A percentile compares a stretch with the other conserved stretches of the same genome.
These are phyloP conservation scores for Limnephilus lunatus DNA, from an alignment of 2,888 invertebrate genomes.

Conservation along the genomic window DNA sequence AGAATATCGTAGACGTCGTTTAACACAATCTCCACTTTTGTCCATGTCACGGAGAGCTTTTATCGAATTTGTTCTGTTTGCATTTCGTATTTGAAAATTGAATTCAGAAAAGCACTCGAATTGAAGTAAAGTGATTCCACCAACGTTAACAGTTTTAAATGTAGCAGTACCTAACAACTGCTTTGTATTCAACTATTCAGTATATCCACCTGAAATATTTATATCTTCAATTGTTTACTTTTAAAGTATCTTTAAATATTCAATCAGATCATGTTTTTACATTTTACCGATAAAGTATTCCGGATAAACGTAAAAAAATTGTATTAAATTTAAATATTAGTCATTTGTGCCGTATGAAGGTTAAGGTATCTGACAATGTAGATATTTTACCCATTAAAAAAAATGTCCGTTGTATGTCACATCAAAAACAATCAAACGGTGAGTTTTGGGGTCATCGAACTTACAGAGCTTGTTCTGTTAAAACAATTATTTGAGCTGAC, in stretches of 20 bases:
- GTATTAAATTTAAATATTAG: neutral
- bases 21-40: neutral
- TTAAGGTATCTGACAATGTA: neutral
- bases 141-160: neutral
- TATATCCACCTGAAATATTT: neutral
- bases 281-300: neutral
- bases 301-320: neutral
- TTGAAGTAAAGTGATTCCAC: neutral
- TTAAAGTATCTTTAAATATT: neutral
- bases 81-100: neutral
- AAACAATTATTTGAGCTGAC: too few species aligned
- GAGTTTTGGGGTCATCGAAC: too few species aligned
- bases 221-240: neutral
- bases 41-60: slow-evolving; percentile 11
- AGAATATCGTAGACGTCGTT: neutral
- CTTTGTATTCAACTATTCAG: neutral
- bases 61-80: neutral
- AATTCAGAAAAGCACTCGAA: neutral
- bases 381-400: too few species aligned
- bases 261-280: neutral
- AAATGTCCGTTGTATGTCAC: neutral
- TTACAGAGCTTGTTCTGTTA: too few species aligned
- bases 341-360: neutral
- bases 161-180: neutral
- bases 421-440: neutral